Base-by-base conservation (phyloP, 1,140 invertebrate species). In the Halyomorpha halys region DNA sequence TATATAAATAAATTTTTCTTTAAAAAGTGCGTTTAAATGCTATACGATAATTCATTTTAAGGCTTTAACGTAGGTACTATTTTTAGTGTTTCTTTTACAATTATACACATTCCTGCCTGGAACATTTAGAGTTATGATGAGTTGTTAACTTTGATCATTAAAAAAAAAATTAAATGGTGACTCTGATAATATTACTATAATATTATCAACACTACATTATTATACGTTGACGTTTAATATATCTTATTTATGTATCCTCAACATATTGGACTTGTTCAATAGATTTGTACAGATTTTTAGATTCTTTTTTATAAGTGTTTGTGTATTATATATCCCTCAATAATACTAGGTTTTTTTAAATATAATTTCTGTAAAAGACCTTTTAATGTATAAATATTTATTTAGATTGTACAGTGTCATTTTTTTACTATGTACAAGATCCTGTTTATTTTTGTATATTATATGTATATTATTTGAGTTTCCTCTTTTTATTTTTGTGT, bases 371-470 rank as follows among this genome's bases (percentile, higher is more conserved):
- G 39, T 39, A 44, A 60, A 60, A 44, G 39, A 60, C 30, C 27
- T 44, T 19, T n/a, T 44, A 44, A 14, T 60, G 59, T 60, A 60
- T 60, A 60, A 60, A 60, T 60, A 60, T 60, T 60, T 60, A 60
- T 60, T 60, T 60, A 39, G 39, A 44, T 25, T 60, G 59, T 60
- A 60, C 44, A 60, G 59, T 60, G 39, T 60, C 59, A 60, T 34
- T 60, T 60, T 60, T 60, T 60, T 60, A 60, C 19, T 18, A 44
- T 44, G 30, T 60, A 60, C 59, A 60, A 60, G 27, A 39, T 18
- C 21, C 34, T 60, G 59, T 60, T 60, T 60, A 44, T 44, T 60
- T 60, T 44, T 60, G 30, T 60, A 30, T 60, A 60, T 44, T 21
- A 60, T 60, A 44, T 60, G 59, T 60, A 60, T 25, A 60, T 60